Evolutionary conservation across 2,888 invertebrate species (phyloP).

Genomic region (Ichneumoninae sp.): DNA sequence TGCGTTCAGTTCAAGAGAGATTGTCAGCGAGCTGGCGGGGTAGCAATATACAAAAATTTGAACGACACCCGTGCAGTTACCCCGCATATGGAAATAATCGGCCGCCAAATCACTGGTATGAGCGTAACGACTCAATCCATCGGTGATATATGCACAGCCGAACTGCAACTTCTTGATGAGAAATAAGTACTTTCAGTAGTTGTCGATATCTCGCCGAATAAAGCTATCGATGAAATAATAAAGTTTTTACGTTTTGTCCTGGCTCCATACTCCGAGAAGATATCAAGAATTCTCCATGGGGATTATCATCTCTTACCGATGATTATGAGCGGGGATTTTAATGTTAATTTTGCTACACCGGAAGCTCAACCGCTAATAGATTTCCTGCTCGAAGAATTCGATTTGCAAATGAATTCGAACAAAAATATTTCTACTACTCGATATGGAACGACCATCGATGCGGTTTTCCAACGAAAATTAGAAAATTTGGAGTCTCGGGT

Average conservation of each 20-base stretch:
- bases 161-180: slow-evolving; percentile 28
- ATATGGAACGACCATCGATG: slow-evolving; percentile 3
- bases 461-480: neutral
- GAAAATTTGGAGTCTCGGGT: slow-evolving; percentile 5
- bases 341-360: slow-evolving; percentile 6
- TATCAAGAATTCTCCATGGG: neutral
- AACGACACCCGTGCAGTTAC: slow-evolving; percentile 2
- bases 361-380: slow-evolving; percentile 3
- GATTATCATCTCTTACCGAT: slow-evolving; percentile 8
- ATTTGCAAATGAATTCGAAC: slow-evolving; percentile 1
- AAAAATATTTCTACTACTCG: neutral
- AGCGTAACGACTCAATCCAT: too few relatives aligned
- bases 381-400: slow-evolving; percentile 1
- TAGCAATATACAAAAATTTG: slow-evolving; percentile 45
- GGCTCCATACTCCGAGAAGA: slow-evolving; percentile 28
- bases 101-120: neutral
- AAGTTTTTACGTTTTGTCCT: slow-evolving; percentile 42
- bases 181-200: slow-evolving; percentile 37
- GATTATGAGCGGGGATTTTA: slow-evolving; percentile 16
- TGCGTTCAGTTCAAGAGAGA: slow-evolving; percentile 52
- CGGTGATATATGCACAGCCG: neutral
- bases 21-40: slow-evolving; percentile 44
- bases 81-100: slow-evolving; percentile 25
- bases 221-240: slow-evolving; percentile 21
- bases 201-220: slow-evolving; percentile 52